A percentile compares a stretch with the other conserved stretches of the same genome.
phyloP scores from a whole-genome alignment of 2,797 vertebrate species.

The Aphelocoma californica region DNA sequence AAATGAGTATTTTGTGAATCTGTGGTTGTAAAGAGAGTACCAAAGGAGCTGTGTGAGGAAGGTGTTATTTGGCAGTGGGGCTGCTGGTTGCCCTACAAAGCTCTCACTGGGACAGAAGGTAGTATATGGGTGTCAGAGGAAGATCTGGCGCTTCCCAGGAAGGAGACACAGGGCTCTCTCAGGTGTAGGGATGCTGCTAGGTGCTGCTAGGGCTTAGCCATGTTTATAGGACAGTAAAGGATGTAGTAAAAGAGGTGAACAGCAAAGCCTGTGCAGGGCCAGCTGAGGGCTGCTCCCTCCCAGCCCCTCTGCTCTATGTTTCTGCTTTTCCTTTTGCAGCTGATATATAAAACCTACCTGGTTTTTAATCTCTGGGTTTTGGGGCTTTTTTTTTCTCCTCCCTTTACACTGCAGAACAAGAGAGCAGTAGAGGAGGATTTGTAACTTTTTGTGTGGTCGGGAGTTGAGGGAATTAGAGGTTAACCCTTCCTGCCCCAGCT shows the following conservation, averaged over 20 bases:
- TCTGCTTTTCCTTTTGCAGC: neutral
- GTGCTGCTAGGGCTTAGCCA: neutral
- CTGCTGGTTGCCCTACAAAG: neutral
- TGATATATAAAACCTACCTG: constrained; percentile 26
- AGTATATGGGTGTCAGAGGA: neutral
- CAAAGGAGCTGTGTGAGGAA: neutral
- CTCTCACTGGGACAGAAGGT: neutral
- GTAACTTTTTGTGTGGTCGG: constrained; percentile 12
- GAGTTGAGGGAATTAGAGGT: neutral
- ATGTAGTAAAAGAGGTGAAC: neutral
- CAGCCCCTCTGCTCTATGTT: neutral
- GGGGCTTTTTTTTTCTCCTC: neutral
- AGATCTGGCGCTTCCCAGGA: neutral
- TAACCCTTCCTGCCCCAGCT: constrained; percentile 8
- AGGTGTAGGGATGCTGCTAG: neutral
- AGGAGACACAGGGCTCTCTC: neutral
- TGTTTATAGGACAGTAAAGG: neutral
- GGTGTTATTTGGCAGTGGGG: neutral
- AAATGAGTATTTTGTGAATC: neutral
- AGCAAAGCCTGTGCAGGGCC: neutral
- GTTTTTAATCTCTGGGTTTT: constrained; percentile 15
- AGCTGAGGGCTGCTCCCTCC: neutral
- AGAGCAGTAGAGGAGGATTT: neutral
- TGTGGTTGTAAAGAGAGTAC: neutral
- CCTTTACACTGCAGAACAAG: neutral